Evolutionary conservation across 2,797 vertebrate genomes (phyloP).

Genomic region (Bufotes viridis): DNA sequence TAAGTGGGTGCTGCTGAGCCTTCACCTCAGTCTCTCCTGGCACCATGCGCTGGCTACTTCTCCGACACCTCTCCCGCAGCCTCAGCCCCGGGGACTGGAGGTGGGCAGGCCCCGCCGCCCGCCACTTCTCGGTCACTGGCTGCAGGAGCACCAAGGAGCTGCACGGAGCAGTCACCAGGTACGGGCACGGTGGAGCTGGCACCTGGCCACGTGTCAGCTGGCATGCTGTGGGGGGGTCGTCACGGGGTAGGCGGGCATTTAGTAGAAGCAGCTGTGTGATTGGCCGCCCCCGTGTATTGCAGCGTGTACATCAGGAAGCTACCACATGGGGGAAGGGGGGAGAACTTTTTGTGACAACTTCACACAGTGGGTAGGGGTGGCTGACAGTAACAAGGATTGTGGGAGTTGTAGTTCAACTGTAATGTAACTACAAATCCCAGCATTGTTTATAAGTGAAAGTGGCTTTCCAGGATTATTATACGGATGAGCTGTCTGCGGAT

Average conservation of each 20-base stretch:
- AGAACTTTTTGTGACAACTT: background rate
- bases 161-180: constrained; percentile 13
- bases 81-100: background rate
- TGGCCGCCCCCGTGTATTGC: background rate
- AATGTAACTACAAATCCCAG: background rate
- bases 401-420: background rate
- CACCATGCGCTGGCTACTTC: constrained; percentile 9
- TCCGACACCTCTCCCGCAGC: background rate
- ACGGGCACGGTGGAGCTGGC: background rate
- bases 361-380: background rate
- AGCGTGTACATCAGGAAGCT: background rate
- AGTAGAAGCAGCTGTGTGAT: background rate
- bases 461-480: no score
- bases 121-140: background rate
- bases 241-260: background rate
- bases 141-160: constrained; percentile 9
- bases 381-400: background rate
- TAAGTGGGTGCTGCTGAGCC: background rate
- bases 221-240: background rate
- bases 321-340: background rate
- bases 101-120: background rate
- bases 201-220: background rate
- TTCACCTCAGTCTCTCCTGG: background rate
- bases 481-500: no score
- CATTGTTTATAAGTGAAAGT: background rate